Conservation (phyloP, 92 coral and sea anemone genomes). For the Pocillopora grandis region DNA sequence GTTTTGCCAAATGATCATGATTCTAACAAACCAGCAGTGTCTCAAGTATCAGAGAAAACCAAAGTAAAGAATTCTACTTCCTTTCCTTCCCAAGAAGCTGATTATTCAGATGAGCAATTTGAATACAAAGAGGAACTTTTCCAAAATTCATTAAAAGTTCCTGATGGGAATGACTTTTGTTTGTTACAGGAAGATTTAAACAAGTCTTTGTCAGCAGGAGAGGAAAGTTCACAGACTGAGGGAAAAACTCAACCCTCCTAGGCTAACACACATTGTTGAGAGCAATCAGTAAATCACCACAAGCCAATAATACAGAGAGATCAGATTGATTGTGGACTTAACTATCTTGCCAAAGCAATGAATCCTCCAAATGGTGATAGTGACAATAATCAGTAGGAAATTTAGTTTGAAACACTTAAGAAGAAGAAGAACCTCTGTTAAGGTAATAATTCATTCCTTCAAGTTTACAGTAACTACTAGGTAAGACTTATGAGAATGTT, state of each 20-base stretch:
- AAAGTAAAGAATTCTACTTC: neutral
- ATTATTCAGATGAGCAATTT: neutral
- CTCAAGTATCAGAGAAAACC: conserved; percentile 1
- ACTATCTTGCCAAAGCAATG: neutral
- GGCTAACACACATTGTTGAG: neutral
- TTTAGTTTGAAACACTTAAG: too few relatives aligned
- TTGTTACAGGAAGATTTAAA: neutral
- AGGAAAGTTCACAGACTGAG: neutral
- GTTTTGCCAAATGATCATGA: neutral
- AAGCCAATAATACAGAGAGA: neutral
- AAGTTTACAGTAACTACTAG: too few relatives aligned
- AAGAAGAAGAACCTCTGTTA: too few relatives aligned
- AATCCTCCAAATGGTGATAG: too few relatives aligned
- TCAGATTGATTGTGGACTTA: neutral
- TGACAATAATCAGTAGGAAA: too few relatives aligned
- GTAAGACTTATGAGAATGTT: too few relatives aligned
- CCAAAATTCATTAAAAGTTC: neutral
- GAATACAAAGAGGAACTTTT: neutral
- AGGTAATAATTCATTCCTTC: too few relatives aligned
- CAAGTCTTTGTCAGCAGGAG: neutral
- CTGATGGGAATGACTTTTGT: neutral
- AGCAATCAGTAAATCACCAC: neutral
- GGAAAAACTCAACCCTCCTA: neutral
- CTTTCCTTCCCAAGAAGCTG: neutral
- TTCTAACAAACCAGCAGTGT: neutral